Base-by-base conservation (phyloP, 1,140 invertebrate species). In the Brachionus rotundiformis region DNA sequence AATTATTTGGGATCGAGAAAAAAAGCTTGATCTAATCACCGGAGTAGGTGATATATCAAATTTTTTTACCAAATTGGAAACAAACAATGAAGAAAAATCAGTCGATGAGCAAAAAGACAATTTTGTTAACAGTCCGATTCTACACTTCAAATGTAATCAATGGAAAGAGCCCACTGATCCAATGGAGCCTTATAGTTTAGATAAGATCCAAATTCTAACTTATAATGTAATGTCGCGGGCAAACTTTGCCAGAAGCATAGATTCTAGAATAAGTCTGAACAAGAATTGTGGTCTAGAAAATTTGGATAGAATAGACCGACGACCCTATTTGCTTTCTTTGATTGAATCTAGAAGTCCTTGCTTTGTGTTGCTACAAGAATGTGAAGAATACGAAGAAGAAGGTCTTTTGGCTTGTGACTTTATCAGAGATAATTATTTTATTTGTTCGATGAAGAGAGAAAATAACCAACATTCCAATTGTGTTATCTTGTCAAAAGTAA, bases 301-400 rank as follows among this genome's bases (percentile, higher is more conserved):
- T 54, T 54, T 79, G 16, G 27, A 73, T 25, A 25, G 44, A 41
- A 41, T 63, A 8, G 76, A 79, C 36, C 44, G 47, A 27, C 27
- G 33, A 23, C 44, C 25, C n/a, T 11, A 63, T 19, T 23, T 63
- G 7, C 10, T 54, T 27, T 2, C 1, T 27, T 25, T 54, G 31
- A 23, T 79, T 8, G 76, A 79, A 16, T 2, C 47, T 54, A 54
- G 31, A 16, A 54, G 13, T 16, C 47, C 31, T 27, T 7, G 29
- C 36, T 79, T 79, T 31, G 11, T 79, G 27, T 49, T 59, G 19
- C 49, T 79, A 11, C 76, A 79, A 79, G 76, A 79, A 63, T 79
- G 76, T 29, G 76, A 79, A 16, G 10, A 11, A 33, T 36, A 79
- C 25, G 76, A 79, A 54, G 76, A 79, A 31, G 13, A 19, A 1